phyloP scores from a whole-genome alignment of 2,797 vertebrate genomes.

The Dermochelys coriacea region DNA sequence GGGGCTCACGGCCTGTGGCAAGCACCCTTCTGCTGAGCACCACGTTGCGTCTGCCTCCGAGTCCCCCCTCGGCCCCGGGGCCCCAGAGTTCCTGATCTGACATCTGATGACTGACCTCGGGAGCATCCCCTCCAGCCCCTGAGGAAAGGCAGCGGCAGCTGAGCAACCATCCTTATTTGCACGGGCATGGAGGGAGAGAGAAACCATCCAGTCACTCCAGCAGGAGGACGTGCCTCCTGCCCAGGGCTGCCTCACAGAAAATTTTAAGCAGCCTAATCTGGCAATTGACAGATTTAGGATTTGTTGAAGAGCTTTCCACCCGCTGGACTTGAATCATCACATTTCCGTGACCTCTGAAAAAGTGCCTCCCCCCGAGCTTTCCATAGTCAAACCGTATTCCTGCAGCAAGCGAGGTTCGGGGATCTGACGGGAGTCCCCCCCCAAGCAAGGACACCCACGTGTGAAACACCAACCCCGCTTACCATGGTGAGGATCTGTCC shows the following conservation, averaged over 20 bases:
- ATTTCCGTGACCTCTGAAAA: constrained; percentile 71
- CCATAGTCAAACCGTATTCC: constrained; percentile 55
- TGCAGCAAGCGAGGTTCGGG: neutral
- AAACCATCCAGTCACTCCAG: neutral
- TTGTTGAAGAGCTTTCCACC: constrained; percentile 80
- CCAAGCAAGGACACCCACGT: neutral
- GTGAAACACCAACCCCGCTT: neutral
- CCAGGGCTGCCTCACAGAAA: neutral
- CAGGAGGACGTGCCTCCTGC: neutral
- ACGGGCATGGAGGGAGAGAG: neutral
- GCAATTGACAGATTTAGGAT: constrained; percentile 75
- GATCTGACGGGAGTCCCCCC: neutral
- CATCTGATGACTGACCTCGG: neutral
- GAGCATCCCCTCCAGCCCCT: no score
- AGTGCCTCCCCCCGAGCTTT: constrained; percentile 23
- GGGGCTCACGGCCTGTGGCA: accelerated
- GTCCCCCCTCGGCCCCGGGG: neutral
- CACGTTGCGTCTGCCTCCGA: neutral
- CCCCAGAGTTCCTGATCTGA: neutral
- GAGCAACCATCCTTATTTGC: neutral
- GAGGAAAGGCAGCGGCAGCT: no score
- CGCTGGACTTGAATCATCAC: constrained; percentile 63
- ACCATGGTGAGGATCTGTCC: neutral
- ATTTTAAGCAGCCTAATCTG: constrained; percentile 64
- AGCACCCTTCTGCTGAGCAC: neutral